These are phyloP conservation scores for Operophtera brumata DNA, from an alignment of 2,888 invertebrate genomes.

Conservation along the genomic window DNA sequence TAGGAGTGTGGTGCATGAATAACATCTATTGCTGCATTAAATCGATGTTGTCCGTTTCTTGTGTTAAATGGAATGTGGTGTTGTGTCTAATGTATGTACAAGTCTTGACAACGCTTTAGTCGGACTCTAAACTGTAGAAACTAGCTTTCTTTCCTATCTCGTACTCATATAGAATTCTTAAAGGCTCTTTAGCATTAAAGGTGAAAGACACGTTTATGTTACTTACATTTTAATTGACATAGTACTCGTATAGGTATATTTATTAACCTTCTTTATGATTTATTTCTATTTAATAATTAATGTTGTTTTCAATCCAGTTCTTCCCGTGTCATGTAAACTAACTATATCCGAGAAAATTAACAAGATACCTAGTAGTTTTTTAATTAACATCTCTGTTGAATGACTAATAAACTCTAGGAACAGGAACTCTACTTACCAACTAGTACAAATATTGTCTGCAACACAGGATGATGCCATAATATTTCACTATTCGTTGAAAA, in stretches of 20 bases:
- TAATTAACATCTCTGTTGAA: too few species aligned
- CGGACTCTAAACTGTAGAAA: slow-evolving; percentile 46
- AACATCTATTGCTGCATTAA: slow-evolving; percentile 71
- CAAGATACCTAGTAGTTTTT: too few species aligned
- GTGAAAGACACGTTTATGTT: too few species aligned
- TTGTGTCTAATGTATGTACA: slow-evolving; percentile 59
- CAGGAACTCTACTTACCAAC: neutral
- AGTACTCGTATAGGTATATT: neutral
- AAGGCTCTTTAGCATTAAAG: too few species aligned
- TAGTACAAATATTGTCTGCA: neutral
- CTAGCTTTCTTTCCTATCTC: slow-evolving; percentile 21
- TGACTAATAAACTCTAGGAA: too few species aligned
- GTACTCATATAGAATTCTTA: slow-evolving; percentile 6
- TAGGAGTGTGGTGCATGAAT: slow-evolving; percentile 77
- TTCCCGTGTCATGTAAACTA: too few species aligned
- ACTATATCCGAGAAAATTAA: too few species aligned
- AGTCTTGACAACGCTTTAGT: slow-evolving; percentile 62
- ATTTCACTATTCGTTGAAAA: slow-evolving; percentile 3
- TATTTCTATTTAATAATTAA: too few species aligned
- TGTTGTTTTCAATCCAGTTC: too few species aligned
- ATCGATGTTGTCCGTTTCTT: slow-evolving; percentile 47
- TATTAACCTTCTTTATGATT: neutral
- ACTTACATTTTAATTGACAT: slow-evolving; percentile 62
- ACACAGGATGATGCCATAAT: neutral
- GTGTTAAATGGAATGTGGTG: slow-evolving; percentile 70